phyloP scores from a whole-genome alignment of 2,113 vertebrate species.

The Zosterops pallidus region DNA sequence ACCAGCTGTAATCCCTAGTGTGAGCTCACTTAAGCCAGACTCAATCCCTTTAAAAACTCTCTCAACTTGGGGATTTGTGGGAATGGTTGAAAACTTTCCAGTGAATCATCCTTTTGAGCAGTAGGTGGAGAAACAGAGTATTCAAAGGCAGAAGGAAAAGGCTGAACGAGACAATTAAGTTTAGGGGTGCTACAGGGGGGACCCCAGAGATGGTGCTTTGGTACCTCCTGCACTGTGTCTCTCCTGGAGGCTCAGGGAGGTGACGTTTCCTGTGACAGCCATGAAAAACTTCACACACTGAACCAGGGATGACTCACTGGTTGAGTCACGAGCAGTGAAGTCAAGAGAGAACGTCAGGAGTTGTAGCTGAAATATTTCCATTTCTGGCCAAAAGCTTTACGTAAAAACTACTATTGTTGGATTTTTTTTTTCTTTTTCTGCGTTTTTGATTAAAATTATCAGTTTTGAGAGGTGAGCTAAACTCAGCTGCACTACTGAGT shows the following conservation, averaged over 20 bases:
- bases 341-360: not conserved
- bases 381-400: not conserved
- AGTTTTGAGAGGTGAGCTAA: not conserved
- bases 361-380: not conserved
- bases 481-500: not conserved
- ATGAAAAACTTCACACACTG: not conserved
- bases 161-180: not conserved
- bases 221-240: not conserved
- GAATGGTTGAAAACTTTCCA: not conserved
- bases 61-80: not conserved
- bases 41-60: slow-evolving; percentile 22
- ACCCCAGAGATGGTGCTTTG: not conserved
- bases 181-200: not conserved
- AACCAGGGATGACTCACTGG: not conserved
- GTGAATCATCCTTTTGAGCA: not conserved
- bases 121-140: not conserved
- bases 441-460: not conserved
- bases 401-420: not conserved
- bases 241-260: not conserved
- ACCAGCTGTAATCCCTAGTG: not conserved
- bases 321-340: not conserved
- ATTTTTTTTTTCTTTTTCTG: not conserved
- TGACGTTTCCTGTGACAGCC: not conserved
- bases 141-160: not conserved
- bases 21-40: slow-evolving; percentile 17